These are phyloP conservation scores for Calyptommatus sinebrachiatus DNA, from an alignment of 2,113 vertebrate genomes.

Conservation along the genomic window DNA sequence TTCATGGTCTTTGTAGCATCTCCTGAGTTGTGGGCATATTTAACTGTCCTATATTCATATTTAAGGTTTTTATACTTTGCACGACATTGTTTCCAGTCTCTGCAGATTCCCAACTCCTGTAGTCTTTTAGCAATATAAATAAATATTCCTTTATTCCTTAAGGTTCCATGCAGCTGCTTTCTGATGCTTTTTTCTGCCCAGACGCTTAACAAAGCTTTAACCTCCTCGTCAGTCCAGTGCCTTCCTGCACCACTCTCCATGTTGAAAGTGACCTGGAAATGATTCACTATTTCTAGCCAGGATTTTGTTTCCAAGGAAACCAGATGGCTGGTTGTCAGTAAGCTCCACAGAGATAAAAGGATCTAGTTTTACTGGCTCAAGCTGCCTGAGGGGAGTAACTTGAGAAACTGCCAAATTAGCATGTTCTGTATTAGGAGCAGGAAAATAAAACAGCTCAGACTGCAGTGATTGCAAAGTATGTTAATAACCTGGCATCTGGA, in stretches of 20 bases:
- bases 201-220: constrained; percentile 83
- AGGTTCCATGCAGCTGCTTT: constrained; percentile 75
- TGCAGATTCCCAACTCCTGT: constrained; percentile 81
- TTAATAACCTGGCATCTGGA: constrained; percentile 26
- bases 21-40: constrained; percentile 69
- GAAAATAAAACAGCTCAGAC: constrained; percentile 59
- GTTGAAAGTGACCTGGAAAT: constrained; percentile 92
- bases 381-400: constrained; percentile 88
- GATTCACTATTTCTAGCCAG: constrained; percentile 85
- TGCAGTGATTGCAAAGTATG: constrained; percentile 33
- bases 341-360: constrained; percentile 79
- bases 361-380: constrained; percentile 92
- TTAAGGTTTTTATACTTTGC: constrained; percentile 88
- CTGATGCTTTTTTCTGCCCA: constrained; percentile 84
- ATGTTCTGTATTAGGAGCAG: constrained; percentile 36
- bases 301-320: constrained; percentile 94
- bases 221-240: constrained; percentile 80
- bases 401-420: constrained; percentile 86
- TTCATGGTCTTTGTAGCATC: constrained; percentile 73
- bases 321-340: constrained; percentile 87
- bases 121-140: constrained; percentile 87
- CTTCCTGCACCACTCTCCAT: constrained; percentile 84
- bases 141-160: constrained; percentile 86
- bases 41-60: constrained; percentile 81
- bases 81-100: constrained; percentile 87